Base-by-base conservation (phyloP, 1,140 invertebrate species). In the Prorops nasuta region DNA sequence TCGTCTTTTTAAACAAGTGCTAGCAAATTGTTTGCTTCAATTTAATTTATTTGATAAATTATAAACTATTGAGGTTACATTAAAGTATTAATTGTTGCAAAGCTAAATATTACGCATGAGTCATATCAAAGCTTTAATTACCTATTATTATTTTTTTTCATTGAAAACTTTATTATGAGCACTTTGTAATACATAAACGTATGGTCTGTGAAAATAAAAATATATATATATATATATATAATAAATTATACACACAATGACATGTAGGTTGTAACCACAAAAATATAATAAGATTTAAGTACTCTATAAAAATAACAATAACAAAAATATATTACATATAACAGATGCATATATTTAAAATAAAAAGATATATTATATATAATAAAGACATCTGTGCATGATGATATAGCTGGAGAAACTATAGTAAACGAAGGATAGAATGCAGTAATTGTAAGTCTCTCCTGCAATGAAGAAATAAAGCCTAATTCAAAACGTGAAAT, bases 191-290 rank as follows among this genome's bases (percentile, higher is more conserved):
- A 48, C 59, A 57, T 49, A 39, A 55, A 56, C 58, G 56, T 51
- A 58, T 51, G 51, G 60, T 53, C 50, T 28, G 32, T 59, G 44
- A 67, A 57, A 61, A 61, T 21, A 52, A 44, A 34, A 10, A 62
- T 55, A 58, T 63, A 56, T 58, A 63, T 59, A 56, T 63, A 63
- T 53, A 63, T 51, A 59, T 63, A 64, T 58, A 69, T 63, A 59
- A 66, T 68, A 67, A 70, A 66, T 64, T 69, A 71, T 67, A 71
- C 56, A 58, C 49, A 66, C 66, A 68, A 65, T 66, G 58, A 67
- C 57, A 70, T 60, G 65, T 68, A 70, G 65, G 62, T 67, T 69
- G 67, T 70, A 31, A 72, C 62, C 61, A 60, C 39, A 66, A 60
- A 66, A 56, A 56, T 56, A 64, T 58, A 60, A 6, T 67, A 67